Percentiles rank a stretch among this genome's conserved stretches.
Conservation (phyloP, 2,888 invertebrate species). For the Cantharis nigra region DNA sequence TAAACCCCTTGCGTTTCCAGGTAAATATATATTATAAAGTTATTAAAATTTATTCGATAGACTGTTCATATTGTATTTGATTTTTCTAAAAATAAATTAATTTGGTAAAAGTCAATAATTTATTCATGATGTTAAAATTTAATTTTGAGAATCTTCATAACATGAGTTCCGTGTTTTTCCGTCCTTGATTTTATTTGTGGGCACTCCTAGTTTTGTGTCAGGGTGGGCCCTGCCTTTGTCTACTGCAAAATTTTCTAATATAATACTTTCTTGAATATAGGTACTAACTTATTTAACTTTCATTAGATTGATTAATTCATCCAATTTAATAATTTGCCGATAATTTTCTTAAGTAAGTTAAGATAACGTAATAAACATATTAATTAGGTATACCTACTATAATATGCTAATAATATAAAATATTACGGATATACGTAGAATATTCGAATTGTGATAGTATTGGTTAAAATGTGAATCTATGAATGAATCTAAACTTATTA, state of each 20-base stretch:
- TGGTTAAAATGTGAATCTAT: too few species aligned
- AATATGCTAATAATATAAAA: too few species aligned
- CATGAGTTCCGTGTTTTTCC: not conserved
- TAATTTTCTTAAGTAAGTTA: not conserved
- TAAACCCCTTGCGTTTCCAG: not conserved
- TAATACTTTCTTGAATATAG: not conserved
- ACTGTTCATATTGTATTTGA: not conserved
- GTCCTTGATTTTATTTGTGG: not conserved
- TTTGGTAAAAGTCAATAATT: not conserved
- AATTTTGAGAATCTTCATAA: not conserved
- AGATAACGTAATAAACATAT: too few species aligned
- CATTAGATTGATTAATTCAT: not conserved
- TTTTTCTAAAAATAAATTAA: not conserved
- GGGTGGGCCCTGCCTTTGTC: not conserved
- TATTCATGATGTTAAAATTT: not conserved
- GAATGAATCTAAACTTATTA: too few species aligned
- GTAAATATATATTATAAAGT: not conserved
- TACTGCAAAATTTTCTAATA: not conserved
- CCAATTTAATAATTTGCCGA: not conserved
- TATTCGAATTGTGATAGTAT: too few species aligned
- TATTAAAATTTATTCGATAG: not conserved
- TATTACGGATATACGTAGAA: too few species aligned
- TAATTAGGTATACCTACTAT: too few species aligned
- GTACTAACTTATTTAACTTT: not conserved
- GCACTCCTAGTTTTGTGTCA: not conserved